Percentiles rank a stretch among this genome's conserved stretches.
These are phyloP conservation scores for Cyphomyrus plagiostoma DNA, from an alignment of 2,113 vertebrate genomes.

Conservation along the genomic window DNA sequence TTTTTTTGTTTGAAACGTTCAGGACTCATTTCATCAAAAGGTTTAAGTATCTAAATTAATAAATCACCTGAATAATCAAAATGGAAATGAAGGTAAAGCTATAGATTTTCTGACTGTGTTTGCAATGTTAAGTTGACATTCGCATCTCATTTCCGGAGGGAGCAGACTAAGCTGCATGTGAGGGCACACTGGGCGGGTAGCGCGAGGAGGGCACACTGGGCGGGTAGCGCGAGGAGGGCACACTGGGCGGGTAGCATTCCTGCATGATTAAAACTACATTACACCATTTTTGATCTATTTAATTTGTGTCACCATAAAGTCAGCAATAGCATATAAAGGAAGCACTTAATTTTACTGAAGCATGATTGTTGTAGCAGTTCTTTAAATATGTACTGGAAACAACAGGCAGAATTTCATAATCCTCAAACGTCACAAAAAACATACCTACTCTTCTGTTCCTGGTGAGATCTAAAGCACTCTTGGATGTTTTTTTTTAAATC, in stretches of 20 bases:
- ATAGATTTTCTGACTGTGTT: neutral
- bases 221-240: too few relatives aligned
- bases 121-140: neutral
- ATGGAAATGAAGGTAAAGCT: neutral
- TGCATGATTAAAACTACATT: neutral
- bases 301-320: conserved; percentile 69
- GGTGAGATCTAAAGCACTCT: conserved; percentile 28
- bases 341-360: conserved; percentile 69
- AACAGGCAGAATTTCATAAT: conserved; percentile 20
- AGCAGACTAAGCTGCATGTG: neutral
- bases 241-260: neutral
- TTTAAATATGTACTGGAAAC: conserved; percentile 44
- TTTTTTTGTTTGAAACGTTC: conserved; percentile 3
- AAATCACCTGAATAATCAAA: neutral
- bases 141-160: neutral
- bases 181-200: neutral
- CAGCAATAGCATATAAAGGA: conserved; percentile 69
- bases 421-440: conserved; percentile 27
- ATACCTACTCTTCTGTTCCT: conserved; percentile 32
- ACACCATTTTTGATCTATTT: conserved; percentile 57
- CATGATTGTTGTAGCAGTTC: conserved; percentile 68
- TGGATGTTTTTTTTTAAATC: conserved; percentile 41
- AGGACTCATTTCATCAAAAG: neutral
- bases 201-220: too few relatives aligned
- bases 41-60: neutral